Evolutionary conservation across 2,888 invertebrate species (phyloP).

Genomic region (Erebia epiphron): DNA sequence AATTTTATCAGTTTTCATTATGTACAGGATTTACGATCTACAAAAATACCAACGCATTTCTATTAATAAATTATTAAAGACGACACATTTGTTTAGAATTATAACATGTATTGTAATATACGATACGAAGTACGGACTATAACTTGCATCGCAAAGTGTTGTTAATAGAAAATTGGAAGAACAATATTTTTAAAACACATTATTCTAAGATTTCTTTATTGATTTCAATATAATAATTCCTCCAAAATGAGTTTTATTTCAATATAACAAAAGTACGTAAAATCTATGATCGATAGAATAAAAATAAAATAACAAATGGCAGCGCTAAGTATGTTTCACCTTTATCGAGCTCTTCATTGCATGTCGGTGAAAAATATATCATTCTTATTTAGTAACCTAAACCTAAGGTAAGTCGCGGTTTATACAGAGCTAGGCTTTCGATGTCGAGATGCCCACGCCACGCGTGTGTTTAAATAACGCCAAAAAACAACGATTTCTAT

Average conservation of each 20-base stretch:
- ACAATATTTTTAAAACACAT: background rate
- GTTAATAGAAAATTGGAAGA: background rate
- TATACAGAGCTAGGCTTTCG: background rate
- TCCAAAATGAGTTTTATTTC: background rate
- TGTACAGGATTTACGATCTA: constrained; percentile 8
- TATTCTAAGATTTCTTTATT: background rate
- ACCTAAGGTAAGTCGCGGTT: background rate
- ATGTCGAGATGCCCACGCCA: too few species aligned
- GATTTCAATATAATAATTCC: background rate
- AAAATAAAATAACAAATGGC: background rate
- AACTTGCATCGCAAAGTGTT: background rate
- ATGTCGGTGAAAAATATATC: background rate
- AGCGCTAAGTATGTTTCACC: background rate
- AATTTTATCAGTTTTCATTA: constrained; percentile 2
- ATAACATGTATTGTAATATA: background rate
- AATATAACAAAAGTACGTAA: background rate
- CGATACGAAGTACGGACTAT: background rate
- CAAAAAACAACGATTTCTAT: too few species aligned
- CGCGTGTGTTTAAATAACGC: too few species aligned
- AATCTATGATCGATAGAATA: background rate
- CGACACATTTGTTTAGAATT: background rate
- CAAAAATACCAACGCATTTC: background rate
- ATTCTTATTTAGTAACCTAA: background rate
- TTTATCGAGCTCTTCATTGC: background rate
- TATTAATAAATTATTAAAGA: background rate